Base-by-base conservation (phyloP, 2,113 vertebrate genomes). In the Myanophis thanlyinensis region DNA sequence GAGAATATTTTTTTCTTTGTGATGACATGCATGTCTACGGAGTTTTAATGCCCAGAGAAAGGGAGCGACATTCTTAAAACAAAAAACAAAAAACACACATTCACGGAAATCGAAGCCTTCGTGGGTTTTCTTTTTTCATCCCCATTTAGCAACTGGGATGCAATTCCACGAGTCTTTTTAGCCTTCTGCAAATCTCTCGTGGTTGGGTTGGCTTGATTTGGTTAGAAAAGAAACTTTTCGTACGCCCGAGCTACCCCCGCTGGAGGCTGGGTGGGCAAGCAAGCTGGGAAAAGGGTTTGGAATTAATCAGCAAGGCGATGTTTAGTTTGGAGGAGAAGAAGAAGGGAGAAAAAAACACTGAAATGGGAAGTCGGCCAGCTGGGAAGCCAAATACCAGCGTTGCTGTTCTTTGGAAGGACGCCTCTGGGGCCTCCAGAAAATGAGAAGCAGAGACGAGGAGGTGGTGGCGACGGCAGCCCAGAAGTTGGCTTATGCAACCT, bases 91-190 rank as follows among this genome's bases (percentile, higher is more conserved):
- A 27, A 25, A 53, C 23, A 59, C 23, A 7, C 54, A 8, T 59
- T 59, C 3, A 59, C 4, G 59, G 27, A 30, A 30, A 62, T 11
- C 10, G 59, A 30, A 62, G 27, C 59, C 3, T 30, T 3, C 3
- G 0, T 1, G 27, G 59, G 30, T 1, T 30, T 62, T 15, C n/a
- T n/a, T 4, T 20, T 18, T 18, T 4, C 18, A 5, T 1, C 10
- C 10, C 27, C 30, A 27, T 20, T 2, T 20, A 35, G 67, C 35
- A 40, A 80, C 5, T 20, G 67, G 67, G n/a, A n/a, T 20, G 30
- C 6, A 40, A 80, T 22, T 80, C 67, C 2, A 0, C 0, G 35
- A 80, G 73, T 18, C 18, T 80, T 80, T 80, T 44, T n/a, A n/a
- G 7, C 35, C 20, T 6, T 1, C 73, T 44, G 73, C 35, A 3